Evolutionary conservation across 2,113 vertebrate genomes (phyloP).

Genomic region (Microtus oregoni): DNA sequence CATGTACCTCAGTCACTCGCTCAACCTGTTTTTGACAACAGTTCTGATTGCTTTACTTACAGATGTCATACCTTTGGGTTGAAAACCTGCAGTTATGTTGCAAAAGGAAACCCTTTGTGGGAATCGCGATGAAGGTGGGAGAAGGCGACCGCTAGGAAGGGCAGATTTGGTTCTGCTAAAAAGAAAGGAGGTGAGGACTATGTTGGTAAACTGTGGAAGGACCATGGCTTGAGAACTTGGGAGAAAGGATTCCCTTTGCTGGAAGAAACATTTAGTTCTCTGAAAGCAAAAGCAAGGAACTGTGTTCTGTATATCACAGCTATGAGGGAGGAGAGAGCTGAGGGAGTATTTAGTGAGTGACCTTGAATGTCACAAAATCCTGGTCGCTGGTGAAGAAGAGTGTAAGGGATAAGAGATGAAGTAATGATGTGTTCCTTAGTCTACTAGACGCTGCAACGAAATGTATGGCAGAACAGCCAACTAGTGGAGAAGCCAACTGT

Average conservation of each 20-base stretch:
- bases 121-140: accelerated
- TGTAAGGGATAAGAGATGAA: not conserved
- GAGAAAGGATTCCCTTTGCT: not conserved
- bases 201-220: not conserved
- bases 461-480: too few relatives aligned
- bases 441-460: not conserved
- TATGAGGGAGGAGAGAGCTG: not conserved
- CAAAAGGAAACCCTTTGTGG: not conserved
- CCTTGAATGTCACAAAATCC: not conserved
- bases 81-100: not conserved
- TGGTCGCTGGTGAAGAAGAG: not conserved
- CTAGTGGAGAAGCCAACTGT: too few relatives aligned
- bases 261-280: not conserved
- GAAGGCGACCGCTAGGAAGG: not conserved
- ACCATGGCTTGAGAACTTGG: not conserved
- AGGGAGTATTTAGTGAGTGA: not conserved
- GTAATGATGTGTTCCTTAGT: too few relatives aligned
- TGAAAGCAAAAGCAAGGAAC: not conserved
- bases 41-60: not conserved
- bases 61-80: not conserved
- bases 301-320: not conserved
- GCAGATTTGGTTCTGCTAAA: not conserved
- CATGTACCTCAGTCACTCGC: not conserved
- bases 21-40: not conserved
- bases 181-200: not conserved